These are phyloP conservation scores for Psittacula derbiana DNA, from an alignment of 2,797 vertebrate genomes.

Conservation along the genomic window DNA sequence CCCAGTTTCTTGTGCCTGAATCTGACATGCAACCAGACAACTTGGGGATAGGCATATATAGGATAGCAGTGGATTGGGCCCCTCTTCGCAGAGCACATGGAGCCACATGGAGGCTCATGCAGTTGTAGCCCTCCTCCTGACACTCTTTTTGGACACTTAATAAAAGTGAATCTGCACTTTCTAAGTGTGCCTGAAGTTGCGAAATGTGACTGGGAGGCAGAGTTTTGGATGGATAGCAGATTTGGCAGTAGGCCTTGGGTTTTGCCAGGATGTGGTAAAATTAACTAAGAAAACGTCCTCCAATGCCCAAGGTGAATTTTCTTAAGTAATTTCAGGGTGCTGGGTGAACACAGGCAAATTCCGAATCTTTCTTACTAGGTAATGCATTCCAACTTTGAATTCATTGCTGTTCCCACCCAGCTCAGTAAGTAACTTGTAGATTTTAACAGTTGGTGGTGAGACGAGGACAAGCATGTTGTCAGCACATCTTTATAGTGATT, in stretches of 20 bases:
- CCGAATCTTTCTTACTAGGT: neutral
- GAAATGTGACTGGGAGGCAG: neutral
- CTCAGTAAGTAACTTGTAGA: neutral
- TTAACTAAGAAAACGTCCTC: neutral
- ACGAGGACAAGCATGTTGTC: neutral
- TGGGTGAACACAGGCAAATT: neutral
- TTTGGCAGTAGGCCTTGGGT: neutral
- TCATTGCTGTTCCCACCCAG: neutral
- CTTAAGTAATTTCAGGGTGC: neutral
- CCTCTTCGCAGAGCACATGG: neutral
- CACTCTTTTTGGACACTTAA: neutral
- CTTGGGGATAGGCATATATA: fast-evolving
- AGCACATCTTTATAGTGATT: neutral
- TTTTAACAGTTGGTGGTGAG: neutral
- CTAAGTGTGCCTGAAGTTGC: neutral
- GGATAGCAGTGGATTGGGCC: neutral
- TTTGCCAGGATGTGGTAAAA: neutral
- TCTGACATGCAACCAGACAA: neutral
- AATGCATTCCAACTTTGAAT: neutral
- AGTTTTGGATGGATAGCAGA: neutral
- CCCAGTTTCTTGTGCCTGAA: neutral
- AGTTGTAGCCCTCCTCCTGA: neutral
- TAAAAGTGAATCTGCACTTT: neutral
- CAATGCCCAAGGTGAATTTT: neutral
- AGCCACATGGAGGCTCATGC: neutral